phyloP scores from a whole-genome alignment of 1,140 invertebrate species.

The Agrypnia vestita region DNA sequence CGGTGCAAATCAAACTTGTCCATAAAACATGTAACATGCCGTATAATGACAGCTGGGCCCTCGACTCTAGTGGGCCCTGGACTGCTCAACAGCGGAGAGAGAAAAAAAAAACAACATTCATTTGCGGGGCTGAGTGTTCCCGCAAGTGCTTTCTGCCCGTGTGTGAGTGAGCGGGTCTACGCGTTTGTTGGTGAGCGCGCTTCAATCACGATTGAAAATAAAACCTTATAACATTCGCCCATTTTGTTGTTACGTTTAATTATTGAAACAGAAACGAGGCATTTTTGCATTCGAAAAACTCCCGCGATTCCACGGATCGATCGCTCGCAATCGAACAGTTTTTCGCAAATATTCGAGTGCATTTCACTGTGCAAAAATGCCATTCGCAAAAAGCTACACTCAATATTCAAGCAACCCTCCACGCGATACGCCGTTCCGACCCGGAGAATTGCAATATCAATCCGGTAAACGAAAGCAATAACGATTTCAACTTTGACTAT shows the following conservation, averaged over 20 bases:
- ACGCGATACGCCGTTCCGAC: slow-evolving; percentile 2
- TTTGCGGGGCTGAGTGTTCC: slow-evolving; percentile 62
- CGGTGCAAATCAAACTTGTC: slow-evolving; percentile 63
- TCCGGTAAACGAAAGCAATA: slow-evolving; percentile 53
- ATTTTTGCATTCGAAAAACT: slow-evolving; percentile 1
- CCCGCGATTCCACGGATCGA: neutral
- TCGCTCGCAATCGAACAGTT: slow-evolving; percentile 30
- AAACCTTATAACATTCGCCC: neutral
- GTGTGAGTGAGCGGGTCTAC: neutral
- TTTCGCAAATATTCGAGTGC: slow-evolving; percentile 39
- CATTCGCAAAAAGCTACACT: slow-evolving; percentile 35
- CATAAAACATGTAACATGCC: slow-evolving; percentile 74
- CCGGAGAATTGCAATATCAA: slow-evolving; percentile 40
- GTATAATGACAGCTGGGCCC: slow-evolving; percentile 75
- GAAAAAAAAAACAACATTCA: slow-evolving; percentile 70
- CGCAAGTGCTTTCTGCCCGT: slow-evolving; percentile 49
- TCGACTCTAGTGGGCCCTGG: slow-evolving; percentile 72
- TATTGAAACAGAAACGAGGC: too few relatives aligned
- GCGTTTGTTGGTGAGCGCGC: neutral
- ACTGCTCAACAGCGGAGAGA: slow-evolving; percentile 72
- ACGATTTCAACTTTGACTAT: slow-evolving; percentile 51
- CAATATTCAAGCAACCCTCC: slow-evolving; percentile 9
- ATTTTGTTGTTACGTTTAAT: too few relatives aligned
- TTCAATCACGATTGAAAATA: neutral
- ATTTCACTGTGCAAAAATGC: slow-evolving; percentile 30